Conservation (phyloP, 2,888 invertebrate species). For the Rhogogaster chlorosoma region DNA sequence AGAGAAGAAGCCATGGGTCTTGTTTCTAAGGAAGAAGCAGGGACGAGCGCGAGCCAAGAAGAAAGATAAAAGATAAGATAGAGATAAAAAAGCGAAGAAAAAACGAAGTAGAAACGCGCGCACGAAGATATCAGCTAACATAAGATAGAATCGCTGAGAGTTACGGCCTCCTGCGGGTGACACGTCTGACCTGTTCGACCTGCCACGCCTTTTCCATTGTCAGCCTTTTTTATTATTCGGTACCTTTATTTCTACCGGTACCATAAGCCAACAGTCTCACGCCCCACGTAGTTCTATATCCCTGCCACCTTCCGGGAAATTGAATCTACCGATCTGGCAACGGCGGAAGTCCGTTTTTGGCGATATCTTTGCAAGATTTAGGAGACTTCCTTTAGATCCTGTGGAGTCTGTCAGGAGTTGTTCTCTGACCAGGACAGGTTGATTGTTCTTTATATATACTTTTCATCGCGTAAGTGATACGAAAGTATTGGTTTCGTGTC, state of each 20-base stretch:
- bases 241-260: conserved; percentile 21
- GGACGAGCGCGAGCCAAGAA: background rate
- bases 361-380: background rate
- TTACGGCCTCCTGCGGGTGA: conserved; percentile 64
- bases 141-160: conserved; percentile 60
- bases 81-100: conserved; percentile 33
- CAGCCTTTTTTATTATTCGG: conserved; percentile 50
- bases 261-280: conserved; percentile 5
- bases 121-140: conserved; percentile 55
- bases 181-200: conserved; percentile 54
- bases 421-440: background rate
- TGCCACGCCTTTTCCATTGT: conserved; percentile 63
- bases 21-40: conserved; percentile 40
- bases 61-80: conserved; percentile 39
- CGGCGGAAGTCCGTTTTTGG: background rate
- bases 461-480: too few relatives aligned
- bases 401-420: background rate
- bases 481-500: too few relatives aligned
- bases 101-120: conserved; percentile 41
- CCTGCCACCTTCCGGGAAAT: background rate
- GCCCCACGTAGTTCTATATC: background rate
- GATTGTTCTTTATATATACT: background rate
- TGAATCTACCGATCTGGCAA: background rate
- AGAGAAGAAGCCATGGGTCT: conserved; percentile 10
- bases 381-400: background rate